Conservation (phyloP, 2,888 invertebrate genomes). For the Zele albiditarsus region DNA sequence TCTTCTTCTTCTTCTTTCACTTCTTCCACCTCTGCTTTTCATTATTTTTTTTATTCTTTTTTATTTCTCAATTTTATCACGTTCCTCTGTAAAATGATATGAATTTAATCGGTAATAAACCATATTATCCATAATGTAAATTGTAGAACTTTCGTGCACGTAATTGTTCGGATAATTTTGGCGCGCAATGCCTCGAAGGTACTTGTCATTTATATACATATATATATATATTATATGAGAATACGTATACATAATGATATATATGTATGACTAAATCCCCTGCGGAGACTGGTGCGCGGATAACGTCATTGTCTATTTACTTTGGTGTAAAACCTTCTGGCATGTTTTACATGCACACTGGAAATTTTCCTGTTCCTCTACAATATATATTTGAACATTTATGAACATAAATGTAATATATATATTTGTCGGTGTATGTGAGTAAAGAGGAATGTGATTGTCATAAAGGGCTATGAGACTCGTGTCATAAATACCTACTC, state of each 20-base stretch:
- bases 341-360: constrained; percentile 42
- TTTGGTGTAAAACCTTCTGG: constrained; percentile 44
- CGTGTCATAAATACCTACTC: constrained; percentile 43
- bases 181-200: constrained; percentile 25
- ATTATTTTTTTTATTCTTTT: not conserved
- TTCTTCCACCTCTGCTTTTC: constrained; percentile 24
- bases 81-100: not conserved
- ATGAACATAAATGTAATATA: not conserved
- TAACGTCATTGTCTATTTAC: constrained; percentile 45
- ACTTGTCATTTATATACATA: not conserved
- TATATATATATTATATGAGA: not conserved
- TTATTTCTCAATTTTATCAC: not conserved
- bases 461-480: constrained; percentile 42
- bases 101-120: constrained; percentile 39
- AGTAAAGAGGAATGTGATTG: not conserved
- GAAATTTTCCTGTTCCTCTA: not conserved
- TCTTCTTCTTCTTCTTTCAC: constrained; percentile 40
- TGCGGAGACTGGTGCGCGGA: constrained; percentile 12
- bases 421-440: not conserved
- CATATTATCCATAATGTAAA: constrained; percentile 14
- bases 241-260: not conserved
- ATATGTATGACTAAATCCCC: constrained; percentile 17
- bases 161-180: constrained; percentile 40
- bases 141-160: constrained; percentile 33
- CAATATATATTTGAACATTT: not conserved